These are phyloP conservation scores for Busseola fusca DNA, from an alignment of 2,888 invertebrate species.

Conservation along the genomic window DNA sequence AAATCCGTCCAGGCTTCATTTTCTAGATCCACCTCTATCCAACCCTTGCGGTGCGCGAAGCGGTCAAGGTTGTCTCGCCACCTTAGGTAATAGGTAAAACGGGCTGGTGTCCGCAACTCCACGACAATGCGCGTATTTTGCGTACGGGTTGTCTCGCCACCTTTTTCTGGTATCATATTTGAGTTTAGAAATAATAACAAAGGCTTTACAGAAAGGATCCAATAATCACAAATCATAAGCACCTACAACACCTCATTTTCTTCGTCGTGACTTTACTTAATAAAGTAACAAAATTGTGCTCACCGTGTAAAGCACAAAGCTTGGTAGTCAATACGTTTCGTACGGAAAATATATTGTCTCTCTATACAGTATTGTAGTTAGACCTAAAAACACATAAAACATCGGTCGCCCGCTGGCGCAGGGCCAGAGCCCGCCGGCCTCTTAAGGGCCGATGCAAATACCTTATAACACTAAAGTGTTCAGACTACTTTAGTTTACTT, in stretches of 20 bases:
- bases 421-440: slow-evolving; percentile 42
- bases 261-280: slow-evolving; percentile 41
- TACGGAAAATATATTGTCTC: slow-evolving; percentile 32
- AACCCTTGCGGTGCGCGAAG: not conserved
- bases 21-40: not conserved
- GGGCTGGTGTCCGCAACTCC: too few relatives aligned
- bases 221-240: slow-evolving; percentile 30
- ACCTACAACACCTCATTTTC: slow-evolving; percentile 21
- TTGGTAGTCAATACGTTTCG: slow-evolving; percentile 19
- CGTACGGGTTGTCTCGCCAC: not conserved
- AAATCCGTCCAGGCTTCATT: not conserved
- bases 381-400: slow-evolving; percentile 60
- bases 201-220: not conserved
- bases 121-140: too few relatives aligned
- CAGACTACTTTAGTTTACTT: slow-evolving; percentile 66
- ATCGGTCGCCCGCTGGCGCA: slow-evolving; percentile 58
- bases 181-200: not conserved
- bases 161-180: not conserved
- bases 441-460: slow-evolving; percentile 57
- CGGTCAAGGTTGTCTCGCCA: not conserved
- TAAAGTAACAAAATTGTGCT: slow-evolving; percentile 22
- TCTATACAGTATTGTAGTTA: slow-evolving; percentile 39
- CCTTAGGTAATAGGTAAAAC: too few relatives aligned
- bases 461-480: slow-evolving; percentile 64
- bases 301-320: slow-evolving; percentile 12